These are phyloP conservation scores for Zaprionus capensis DNA, from an alignment of 1,140 invertebrate genomes.

Conservation along the genomic window DNA sequence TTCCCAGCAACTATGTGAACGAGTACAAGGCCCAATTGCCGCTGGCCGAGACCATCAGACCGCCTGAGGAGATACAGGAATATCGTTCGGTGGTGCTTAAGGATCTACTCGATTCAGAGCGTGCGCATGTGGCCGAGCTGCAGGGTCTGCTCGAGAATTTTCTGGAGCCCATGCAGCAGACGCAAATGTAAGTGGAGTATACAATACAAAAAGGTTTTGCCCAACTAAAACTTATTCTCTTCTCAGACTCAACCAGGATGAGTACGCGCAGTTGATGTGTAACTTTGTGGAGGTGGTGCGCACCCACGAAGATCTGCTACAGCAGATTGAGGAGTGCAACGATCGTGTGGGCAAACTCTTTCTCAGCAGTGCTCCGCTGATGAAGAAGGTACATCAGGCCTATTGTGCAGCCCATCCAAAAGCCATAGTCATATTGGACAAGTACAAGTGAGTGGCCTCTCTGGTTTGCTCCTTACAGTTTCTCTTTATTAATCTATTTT, in stretches of 20 bases:
- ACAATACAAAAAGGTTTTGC: background rate
- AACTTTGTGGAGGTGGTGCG: conserved; percentile 95
- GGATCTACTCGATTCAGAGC: conserved; percentile 96
- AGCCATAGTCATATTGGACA: conserved; percentile 95
- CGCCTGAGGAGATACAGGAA: conserved; percentile 89
- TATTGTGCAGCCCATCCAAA: conserved; percentile 97
- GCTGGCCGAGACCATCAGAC: conserved; percentile 85
- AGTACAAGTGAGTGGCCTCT: conserved; percentile 90
- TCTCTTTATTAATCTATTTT: background rate
- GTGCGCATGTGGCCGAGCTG: conserved; percentile 94
- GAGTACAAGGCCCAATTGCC: conserved; percentile 90
- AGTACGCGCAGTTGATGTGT: conserved; percentile 93
- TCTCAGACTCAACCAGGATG: conserved; percentile 91
- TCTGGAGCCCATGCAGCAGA: conserved; percentile 92
- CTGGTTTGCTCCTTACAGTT: background rate
- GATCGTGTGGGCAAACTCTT: conserved; percentile 96
- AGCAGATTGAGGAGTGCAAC: conserved; percentile 92
- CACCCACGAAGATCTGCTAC: conserved; percentile 91
- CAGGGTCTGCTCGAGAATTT: conserved; percentile 93
- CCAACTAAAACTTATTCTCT: background rate
- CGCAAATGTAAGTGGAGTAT: conserved; percentile 90
- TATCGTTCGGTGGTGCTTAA: conserved; percentile 94
- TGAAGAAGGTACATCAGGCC: conserved; percentile 93
- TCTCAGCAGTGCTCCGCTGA: conserved; percentile 92
- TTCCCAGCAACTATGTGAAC: conserved; percentile 98